Base-by-base conservation (phyloP, 1,140 invertebrate species). In the Gryllus bimaculatus region DNA sequence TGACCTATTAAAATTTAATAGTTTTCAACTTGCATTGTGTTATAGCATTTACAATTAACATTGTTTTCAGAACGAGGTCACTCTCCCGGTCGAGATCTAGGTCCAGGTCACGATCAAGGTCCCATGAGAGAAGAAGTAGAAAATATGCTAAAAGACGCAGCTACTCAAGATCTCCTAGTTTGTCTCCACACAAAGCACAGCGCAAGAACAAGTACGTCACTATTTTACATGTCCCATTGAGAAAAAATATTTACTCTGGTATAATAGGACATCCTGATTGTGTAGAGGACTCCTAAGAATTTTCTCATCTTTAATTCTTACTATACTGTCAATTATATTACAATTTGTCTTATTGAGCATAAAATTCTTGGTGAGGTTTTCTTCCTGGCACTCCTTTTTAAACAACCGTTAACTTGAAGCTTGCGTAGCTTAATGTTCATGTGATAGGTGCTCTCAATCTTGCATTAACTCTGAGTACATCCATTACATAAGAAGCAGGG, bases 161-260 rank as follows among this genome's bases (percentile, higher is more conserved):
- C 26, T 77, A 74, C 75, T 81, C 80, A 8, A 39, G 76, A 20
- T 79, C 78, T 76, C 78, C 78, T 12, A 81, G 74, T 75, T 12
- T 77, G 7, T 79, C 78, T 54, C 77, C 79, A 39, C 76, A 80
- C 39, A 78, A 78, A 78, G 48, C 49, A n/a, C 49, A 74, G 47
- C 75, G 76, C 8, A 78, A 78, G 49, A 48, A 49, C 8, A 73
- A 48, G 75, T 79, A 54, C 73, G 21, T 21, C 26, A 47, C 74
- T n/a, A 20, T 75, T 75, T 75, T 47, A 76, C 13, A 39, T 47
- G 47, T 76, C 12, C 2, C 7, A 66, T 0, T 76, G 20, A 10
- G 8, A 47, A 20, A n/a, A 76, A 47, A 76, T 47, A 15, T 39
- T 18, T 8, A 47, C 47, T 4, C 47, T 15, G 4, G 8, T 47